A percentile compares a stretch with the other conserved stretches of the same genome.
Evolutionary conservation across 2,888 invertebrate species (phyloP).

Genomic region (Yponomeuta cagnagella): DNA sequence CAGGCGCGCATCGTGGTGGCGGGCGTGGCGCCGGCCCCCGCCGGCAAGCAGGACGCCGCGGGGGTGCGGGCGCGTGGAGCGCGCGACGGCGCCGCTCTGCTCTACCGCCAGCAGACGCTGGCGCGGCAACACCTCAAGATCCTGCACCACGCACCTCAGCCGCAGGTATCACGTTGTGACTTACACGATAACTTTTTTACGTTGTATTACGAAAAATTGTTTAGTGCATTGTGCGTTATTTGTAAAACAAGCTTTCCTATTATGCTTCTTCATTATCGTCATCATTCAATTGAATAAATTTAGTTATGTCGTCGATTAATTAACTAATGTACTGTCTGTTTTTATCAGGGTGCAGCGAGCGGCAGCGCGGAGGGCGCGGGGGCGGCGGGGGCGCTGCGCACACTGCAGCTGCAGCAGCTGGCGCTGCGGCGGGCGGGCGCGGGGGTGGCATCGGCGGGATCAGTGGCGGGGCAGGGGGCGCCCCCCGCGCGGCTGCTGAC

Average conservation of each 20-base stretch:
- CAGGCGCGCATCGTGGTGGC: constrained; percentile 72
- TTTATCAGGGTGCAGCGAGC: constrained; percentile 31
- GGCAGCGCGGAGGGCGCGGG: constrained; percentile 16
- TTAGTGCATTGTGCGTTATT: too few relatives aligned
- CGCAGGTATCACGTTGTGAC: constrained; percentile 28
- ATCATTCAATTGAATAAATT: too few relatives aligned
- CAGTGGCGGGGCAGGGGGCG: constrained; percentile 22
- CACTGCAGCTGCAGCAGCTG: constrained; percentile 44
- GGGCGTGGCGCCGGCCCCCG: constrained; percentile 61
- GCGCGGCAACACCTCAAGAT: constrained; percentile 68
- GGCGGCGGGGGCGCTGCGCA: constrained; percentile 27
- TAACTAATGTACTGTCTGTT: not conserved
- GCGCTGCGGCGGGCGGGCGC: constrained; percentile 35
- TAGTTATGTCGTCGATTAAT: too few relatives aligned
- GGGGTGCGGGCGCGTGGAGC: constrained; percentile 23
- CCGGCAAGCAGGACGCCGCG: too few relatives aligned
- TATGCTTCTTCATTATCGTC: too few relatives aligned
- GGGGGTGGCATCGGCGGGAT: too few relatives aligned
- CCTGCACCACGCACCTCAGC: constrained; percentile 41
- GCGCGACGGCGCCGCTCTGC: constrained; percentile 52
- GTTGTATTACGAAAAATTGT: not conserved
- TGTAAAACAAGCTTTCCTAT: too few relatives aligned
- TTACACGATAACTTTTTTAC: not conserved
- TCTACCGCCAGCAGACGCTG: constrained; percentile 78
- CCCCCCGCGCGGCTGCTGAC: constrained; percentile 14